Base-by-base conservation (phyloP, 2,888 invertebrate genomes). In the Stenolophus ochropezus region DNA sequence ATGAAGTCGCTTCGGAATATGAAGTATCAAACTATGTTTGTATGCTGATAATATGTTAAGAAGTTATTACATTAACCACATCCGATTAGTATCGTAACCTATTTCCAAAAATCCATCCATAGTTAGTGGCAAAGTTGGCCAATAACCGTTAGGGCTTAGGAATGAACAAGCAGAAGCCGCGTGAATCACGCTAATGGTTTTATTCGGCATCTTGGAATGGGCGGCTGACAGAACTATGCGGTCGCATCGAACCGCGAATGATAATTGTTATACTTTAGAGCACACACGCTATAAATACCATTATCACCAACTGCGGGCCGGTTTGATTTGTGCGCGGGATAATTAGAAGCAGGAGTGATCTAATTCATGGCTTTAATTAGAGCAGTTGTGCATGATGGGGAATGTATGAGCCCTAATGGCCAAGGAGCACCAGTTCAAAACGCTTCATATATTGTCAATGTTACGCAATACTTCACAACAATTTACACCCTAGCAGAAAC, bases 201-300 rank as follows among this genome's bases (percentile, higher is more conserved):
- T 69, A 69, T 69, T 69, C 33, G 2, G 33, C 65, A 18, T 69
- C 65, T 69, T 69, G 8, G 33, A 69, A 69, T 27, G 18, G 27
- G 18, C 33, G 69, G 27, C 69, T n/a, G n/a, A 69, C 47, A 73
- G 21, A 73, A 14, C 47, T 71, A 27, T 23, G 16, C 65, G 6
- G 20, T n/a, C n/a, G 11, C 71, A 83, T 83, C 78, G 82, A 89
- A 89, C 88, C 16, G 42, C 33, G 80, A 80, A 80, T 74, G 81
- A 81, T 81, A 81, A 81, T 81, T 81, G 81, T 81, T 81, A 81
- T 81, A 81, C 83, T 74, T 81, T 75, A 78, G 85, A 86, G 85
- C 87, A 85, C 88, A 87, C 88, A 87, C 84, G 86, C 87, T 85
- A 87, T 88, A 88, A 88, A 88, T 88, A 88, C 88, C 86, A 88